Evolutionary conservation across 2,888 invertebrate species (phyloP), one percentile per base, ranked within the genome.

Genomic region (Trissoscelio sp.): DNA sequence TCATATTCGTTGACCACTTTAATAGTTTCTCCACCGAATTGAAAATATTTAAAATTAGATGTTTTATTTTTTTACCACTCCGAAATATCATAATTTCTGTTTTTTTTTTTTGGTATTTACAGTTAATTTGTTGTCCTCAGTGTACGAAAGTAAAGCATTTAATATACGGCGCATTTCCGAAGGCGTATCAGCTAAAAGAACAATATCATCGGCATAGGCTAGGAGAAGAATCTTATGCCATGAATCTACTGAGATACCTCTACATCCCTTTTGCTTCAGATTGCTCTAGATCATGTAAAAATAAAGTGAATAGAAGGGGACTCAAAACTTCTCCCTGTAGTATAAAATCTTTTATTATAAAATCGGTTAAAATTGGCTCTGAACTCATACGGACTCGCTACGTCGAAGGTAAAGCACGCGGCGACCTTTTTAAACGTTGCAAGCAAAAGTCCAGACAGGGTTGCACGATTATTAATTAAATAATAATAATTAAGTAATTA

Each of bases 71-170:
- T 46, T 9, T 14, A 11, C 22, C 12, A 5, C 22, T 20, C 5
- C 12, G 9, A 22, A 58, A 58, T 12, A n/a, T 9, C 11, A 58
- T 22, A 39, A 58, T 58, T 39, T 20, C 9, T 9, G 58, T n/a
- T n/a, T n/a, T n/a, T n/a, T 37, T 22, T 58, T 58, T n/a, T 22
- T 1, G 1, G 22, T 20, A 6, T 58, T 58, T 22, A 58, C n/a
- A 11, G 16, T 12, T n/a, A 58, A 12, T n/a, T 39, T 39, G n/a
- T 39, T 58, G n/a, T n/a, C n/a, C n/a, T n/a, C n/a, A n/a, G n/a
- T n/a, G 11, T 58, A 58, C 6, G 6, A 20, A n/a, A 22, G 2
- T n/a, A 48, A 22, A 1, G 22, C 48, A 5, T 22, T 48, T 22
- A 48, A 22, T 2, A 9, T 20, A n/a, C 22, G 4, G 3, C 48